Conservation (phyloP, 37 sponge, comb jelly and placozoan species). For the Tethya wilhelma region DNA sequence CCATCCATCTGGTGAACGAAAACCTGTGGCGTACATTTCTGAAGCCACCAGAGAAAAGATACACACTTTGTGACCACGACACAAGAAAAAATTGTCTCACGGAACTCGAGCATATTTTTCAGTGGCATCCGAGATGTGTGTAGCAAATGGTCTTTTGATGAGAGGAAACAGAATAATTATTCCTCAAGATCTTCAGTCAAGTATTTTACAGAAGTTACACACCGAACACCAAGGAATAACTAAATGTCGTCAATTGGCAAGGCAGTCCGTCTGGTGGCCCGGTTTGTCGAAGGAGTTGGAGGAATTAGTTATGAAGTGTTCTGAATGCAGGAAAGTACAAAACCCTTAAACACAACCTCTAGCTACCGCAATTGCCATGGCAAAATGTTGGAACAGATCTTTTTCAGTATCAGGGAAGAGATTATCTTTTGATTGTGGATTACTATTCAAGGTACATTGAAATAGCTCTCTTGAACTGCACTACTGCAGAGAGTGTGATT, state of each 20-base stretch:
- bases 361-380: constrained; percentile 57
- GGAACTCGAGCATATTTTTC: too few relatives aligned
- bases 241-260: constrained; percentile 38
- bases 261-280: constrained; percentile 44
- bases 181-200: background rate
- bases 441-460: constrained; percentile 57
- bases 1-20: background rate
- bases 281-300: constrained; percentile 35
- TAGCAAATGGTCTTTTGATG: constrained; percentile 18
- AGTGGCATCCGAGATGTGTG: constrained; percentile 23
- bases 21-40: background rate
- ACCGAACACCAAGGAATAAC: constrained; percentile 35
- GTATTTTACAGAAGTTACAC: constrained; percentile 21
- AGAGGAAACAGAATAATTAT: constrained; percentile 28
- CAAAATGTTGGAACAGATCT: constrained; percentile 58
- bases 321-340: constrained; percentile 25
- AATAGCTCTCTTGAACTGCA: constrained; percentile 21
- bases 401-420: constrained; percentile 33
- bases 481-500: constrained; percentile 38
- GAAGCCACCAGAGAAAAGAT: too few relatives aligned
- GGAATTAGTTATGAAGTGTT: constrained; percentile 26
- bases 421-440: constrained; percentile 63
- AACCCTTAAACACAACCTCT: background rate
- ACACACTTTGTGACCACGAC: too few relatives aligned
- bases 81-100: too few relatives aligned